A percentile compares a stretch with the other conserved stretches of the same genome.
phyloP scores from a whole-genome alignment of 2,113 vertebrate species.

The Lophura nycthemera region DNA sequence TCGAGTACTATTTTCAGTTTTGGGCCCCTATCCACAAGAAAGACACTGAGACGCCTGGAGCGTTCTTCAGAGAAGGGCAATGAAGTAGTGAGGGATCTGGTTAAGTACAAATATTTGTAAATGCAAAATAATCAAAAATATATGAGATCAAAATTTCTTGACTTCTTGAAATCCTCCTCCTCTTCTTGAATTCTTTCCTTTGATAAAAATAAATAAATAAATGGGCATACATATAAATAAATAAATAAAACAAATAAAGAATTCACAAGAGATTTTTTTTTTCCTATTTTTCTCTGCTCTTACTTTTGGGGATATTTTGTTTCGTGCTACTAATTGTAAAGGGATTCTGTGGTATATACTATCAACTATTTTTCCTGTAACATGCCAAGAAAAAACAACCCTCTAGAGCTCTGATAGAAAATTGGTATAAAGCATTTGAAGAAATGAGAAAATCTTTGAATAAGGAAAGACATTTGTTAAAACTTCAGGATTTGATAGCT shows the following conservation, averaged over 20 bases:
- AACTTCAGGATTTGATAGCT: constrained; percentile 9
- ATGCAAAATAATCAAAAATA: neutral
- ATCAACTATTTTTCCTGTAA: neutral
- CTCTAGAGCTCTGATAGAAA: neutral
- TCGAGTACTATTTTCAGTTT: too few relatives aligned
- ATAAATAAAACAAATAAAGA: neutral
- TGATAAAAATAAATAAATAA: neutral
- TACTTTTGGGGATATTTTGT: neutral
- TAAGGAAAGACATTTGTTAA: neutral
- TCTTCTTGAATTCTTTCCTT: neutral
- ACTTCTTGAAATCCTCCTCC: neutral
- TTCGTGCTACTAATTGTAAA: neutral
- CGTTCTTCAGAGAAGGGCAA: too few relatives aligned
- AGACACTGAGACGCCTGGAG: too few relatives aligned
- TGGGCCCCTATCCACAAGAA: too few relatives aligned
- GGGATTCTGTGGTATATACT: neutral
- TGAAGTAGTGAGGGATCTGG: too few relatives aligned
- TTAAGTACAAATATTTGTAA: neutral
- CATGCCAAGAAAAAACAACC: neutral
- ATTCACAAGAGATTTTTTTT: neutral
- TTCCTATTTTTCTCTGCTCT: neutral
- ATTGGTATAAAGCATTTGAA: constrained; percentile 28
- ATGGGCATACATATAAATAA: neutral
- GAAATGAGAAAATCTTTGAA: constrained; percentile 21
- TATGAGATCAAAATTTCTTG: neutral